These are phyloP conservation scores for Lottia scabra DNA, from an alignment of 2,888 invertebrate species.

Conservation along the genomic window DNA sequence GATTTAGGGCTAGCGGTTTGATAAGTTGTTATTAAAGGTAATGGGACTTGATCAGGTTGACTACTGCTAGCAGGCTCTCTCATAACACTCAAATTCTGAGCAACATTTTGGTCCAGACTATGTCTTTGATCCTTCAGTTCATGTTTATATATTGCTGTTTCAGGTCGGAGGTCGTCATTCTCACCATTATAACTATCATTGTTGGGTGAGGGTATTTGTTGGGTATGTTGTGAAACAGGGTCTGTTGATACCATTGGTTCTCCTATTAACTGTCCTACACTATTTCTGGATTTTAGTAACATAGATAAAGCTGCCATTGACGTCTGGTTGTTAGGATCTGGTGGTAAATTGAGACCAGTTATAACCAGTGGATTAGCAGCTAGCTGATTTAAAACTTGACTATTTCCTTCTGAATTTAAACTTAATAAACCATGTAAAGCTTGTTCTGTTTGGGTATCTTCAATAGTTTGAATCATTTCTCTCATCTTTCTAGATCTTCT, in stretches of 20 bases:
- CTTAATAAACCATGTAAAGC: conserved; percentile 68
- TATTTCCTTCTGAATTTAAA: conserved; percentile 54
- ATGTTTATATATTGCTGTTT: conserved; percentile 10
- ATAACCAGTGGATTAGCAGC: conserved; percentile 5
- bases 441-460: conserved; percentile 68
- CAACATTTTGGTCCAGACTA: conserved; percentile 17
- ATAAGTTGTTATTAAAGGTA: neutral
- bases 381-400: neutral
- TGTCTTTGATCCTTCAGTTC: conserved; percentile 21
- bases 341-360: conserved; percentile 2
- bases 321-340: conserved; percentile 40
- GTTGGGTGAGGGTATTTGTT: conserved; percentile 8
- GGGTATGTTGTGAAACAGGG: conserved; percentile 19
- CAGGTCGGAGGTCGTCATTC: conserved; percentile 16
- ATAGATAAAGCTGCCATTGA: conserved; percentile 58
- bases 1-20: neutral
- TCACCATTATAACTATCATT: neutral
- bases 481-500: conserved; percentile 67
- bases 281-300: conserved; percentile 51
- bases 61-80: neutral
- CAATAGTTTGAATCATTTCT: conserved; percentile 67
- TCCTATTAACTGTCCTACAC: conserved; percentile 34
- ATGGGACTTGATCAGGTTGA: neutral
- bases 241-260: conserved; percentile 44
- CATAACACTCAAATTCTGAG: neutral